Base-by-base conservation (phyloP, 2,888 invertebrate species). In the Onchidella celtica region DNA sequence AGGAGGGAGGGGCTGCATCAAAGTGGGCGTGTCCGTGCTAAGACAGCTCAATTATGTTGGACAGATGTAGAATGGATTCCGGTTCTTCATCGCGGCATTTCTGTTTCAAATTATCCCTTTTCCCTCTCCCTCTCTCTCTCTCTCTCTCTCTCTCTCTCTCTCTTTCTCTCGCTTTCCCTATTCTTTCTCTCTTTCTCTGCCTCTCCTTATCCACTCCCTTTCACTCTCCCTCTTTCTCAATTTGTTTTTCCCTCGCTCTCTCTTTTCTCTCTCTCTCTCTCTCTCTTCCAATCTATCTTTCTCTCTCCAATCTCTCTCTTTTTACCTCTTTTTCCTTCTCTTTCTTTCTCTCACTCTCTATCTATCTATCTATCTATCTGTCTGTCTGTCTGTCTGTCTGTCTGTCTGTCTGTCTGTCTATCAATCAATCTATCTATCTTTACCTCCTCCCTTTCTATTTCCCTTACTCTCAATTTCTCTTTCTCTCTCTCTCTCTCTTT, bases 401-500 rank as follows among this genome's bases (percentile, higher is more conserved):
- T 57, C 69, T 57, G 24, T 57, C 69, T 69, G 40, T 69, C 70
- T 69, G 17, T 80, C 69, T 55, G 38, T 78, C 68, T n/a, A n/a
- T n/a, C n/a, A n/a, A n/a, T n/a, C n/a, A n/a, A n/a, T n/a, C n/a
- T n/a, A n/a, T n/a, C n/a, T 69, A 14, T 63, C 29, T 72, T 9
- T 24, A n/a, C 29, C 4, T 27, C 29, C 11, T 4, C 29, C 63
- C 29, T 4, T 17, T 27, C 29, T 40, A 11, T 21, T 11, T 24
- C 36, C n/a, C 40, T 59, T 55, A 24, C n/a, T n/a, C n/a, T n/a
- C n/a, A n/a, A n/a, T n/a, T n/a, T n/a, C n/a, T n/a, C n/a, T n/a
- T n/a, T n/a, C n/a, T n/a, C n/a, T n/a, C n/a, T n/a, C n/a, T n/a
- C n/a, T n/a, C n/a, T n/a, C n/a, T n/a, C n/a, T n/a, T n/a, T n/a